Conservation (phyloP, 2,113 vertebrate genomes). For the Leptosomus discolor region DNA sequence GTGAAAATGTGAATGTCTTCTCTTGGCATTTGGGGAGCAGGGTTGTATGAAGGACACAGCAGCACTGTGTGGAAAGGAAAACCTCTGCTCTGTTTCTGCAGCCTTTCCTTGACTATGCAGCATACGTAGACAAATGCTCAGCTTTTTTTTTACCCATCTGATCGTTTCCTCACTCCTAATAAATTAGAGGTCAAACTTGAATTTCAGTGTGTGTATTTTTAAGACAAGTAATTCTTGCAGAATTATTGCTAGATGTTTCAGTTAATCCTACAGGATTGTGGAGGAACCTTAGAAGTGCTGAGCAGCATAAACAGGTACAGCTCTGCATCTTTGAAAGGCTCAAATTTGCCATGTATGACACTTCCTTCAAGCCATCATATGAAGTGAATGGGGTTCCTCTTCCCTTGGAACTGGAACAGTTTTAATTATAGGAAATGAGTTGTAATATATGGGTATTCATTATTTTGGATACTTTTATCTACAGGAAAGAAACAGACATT, state of each 20-base stretch:
- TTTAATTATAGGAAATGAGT: neutral
- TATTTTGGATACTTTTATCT: neutral
- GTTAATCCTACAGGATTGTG: neutral
- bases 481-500: neutral
- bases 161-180: neutral
- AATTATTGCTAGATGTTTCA: neutral
- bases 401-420: neutral
- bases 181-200: neutral
- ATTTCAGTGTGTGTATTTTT: neutral
- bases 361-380: neutral
- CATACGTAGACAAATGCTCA: neutral
- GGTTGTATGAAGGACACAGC: neutral
- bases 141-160: neutral
- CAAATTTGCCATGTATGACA: neutral
- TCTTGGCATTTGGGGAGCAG: neutral
- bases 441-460: neutral
- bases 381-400: neutral
- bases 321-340: neutral
- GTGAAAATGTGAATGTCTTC: neutral
- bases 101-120: neutral
- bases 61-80: neutral
- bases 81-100: neutral
- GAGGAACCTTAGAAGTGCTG: neutral
- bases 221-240: neutral
- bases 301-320: neutral